Evolutionary conservation across 2,888 invertebrate genomes (phyloP).

Genomic region (Biston stratarius): DNA sequence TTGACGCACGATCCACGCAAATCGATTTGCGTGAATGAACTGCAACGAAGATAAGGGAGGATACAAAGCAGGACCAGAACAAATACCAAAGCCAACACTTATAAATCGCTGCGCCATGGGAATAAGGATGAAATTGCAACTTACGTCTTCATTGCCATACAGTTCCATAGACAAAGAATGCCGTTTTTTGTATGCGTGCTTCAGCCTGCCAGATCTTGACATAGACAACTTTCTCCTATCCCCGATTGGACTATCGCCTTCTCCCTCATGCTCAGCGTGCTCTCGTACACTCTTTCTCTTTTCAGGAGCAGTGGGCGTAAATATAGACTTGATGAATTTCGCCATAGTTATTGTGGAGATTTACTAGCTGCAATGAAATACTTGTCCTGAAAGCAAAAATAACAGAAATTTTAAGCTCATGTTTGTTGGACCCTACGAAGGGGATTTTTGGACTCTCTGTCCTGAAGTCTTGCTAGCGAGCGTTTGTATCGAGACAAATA

Average conservation of each 20-base stretch:
- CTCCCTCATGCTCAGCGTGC: slow-evolving; percentile 59
- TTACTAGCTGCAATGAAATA: neutral
- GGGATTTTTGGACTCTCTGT: too few relatives aligned
- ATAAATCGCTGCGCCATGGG: neutral
- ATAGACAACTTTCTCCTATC: slow-evolving; percentile 82
- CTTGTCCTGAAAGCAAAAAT: slow-evolving; percentile 1
- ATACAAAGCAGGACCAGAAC: too few relatives aligned
- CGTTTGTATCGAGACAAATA: too few relatives aligned
- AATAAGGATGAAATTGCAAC: slow-evolving; percentile 31
- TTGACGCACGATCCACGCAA: too few relatives aligned
- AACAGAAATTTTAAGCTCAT: neutral
- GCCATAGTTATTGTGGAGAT: slow-evolving; percentile 60
- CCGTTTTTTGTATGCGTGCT: slow-evolving; percentile 84
- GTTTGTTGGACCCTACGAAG: too few relatives aligned
- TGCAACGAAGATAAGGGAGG: too few relatives aligned
- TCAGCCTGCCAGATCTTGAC: slow-evolving; percentile 87
- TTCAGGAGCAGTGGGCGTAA: slow-evolving; percentile 59
- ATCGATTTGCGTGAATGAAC: too few relatives aligned
- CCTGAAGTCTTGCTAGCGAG: too few relatives aligned
- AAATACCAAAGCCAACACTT: too few relatives aligned
- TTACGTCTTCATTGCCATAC: slow-evolving; percentile 78
- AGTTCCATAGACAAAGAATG: slow-evolving; percentile 82
- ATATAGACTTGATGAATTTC: slow-evolving; percentile 78
- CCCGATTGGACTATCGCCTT: slow-evolving; percentile 63
- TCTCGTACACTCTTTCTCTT: slow-evolving; percentile 54